A percentile compares a stretch with the other conserved stretches of the same genome.
phyloP scores from a whole-genome alignment of 2,797 vertebrate species.

The Takifugu ocellatus region DNA sequence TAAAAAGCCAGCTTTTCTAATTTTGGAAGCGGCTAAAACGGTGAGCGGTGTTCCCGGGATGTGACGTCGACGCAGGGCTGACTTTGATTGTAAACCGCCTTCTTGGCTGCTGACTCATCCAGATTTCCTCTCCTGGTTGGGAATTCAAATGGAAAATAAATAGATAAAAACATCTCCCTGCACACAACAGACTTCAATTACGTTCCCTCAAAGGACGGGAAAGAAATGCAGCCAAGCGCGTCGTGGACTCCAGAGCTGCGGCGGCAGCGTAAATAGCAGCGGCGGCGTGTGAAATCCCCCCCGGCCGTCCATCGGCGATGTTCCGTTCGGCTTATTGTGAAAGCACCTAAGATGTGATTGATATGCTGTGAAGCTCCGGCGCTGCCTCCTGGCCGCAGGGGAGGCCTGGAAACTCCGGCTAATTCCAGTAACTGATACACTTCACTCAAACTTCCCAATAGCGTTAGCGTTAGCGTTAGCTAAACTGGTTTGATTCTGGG shows the following conservation, averaged over 20 bases:
- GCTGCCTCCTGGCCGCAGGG: slow-evolving; percentile 53
- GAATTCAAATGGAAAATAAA: slow-evolving; percentile 25
- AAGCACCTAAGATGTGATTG: slow-evolving; percentile 55
- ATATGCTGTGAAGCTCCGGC: slow-evolving; percentile 55
- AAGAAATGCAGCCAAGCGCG: neutral
- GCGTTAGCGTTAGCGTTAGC: too few species aligned
- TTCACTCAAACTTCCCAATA: neutral
- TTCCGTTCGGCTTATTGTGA: slow-evolving; percentile 26
- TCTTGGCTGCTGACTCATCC: too few species aligned
- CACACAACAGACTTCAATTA: slow-evolving; percentile 10
- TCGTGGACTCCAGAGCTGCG: neutral
- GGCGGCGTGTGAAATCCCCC: neutral
- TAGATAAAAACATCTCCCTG: slow-evolving; percentile 31
- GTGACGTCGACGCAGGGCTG: too few species aligned
- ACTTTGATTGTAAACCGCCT: too few species aligned
- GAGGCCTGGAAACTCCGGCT: slow-evolving; percentile 50
- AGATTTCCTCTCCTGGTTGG: neutral
- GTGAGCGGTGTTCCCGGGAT: too few species aligned
- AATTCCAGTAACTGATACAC: slow-evolving; percentile 42
- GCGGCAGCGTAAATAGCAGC: neutral
- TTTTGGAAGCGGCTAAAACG: too few species aligned
- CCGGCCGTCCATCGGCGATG: slow-evolving; percentile 1
- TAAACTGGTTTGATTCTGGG: too few species aligned
- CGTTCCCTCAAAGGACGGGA: neutral
- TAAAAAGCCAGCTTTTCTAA: too few species aligned